Evolutionary conservation across 2,888 invertebrate species (phyloP).

Genomic region (Pomacea canaliculata): DNA sequence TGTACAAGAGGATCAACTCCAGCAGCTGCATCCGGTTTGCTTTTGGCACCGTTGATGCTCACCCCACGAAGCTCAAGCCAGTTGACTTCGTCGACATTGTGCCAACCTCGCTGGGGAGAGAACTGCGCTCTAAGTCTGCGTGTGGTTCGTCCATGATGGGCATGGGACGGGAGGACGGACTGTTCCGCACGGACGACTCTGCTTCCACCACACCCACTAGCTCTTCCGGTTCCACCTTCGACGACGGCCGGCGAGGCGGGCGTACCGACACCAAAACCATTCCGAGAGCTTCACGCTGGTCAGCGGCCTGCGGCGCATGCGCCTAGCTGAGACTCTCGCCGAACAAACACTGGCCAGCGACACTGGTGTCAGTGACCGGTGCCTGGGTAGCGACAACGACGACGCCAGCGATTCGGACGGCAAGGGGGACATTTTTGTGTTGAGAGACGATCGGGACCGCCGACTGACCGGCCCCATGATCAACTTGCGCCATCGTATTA

Average conservation of each 20-base stretch:
- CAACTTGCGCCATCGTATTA: conserved; percentile 29
- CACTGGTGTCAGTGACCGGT: conserved; percentile 30
- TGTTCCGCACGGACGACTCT: conserved; percentile 7
- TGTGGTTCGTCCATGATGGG: background rate
- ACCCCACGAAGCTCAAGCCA: background rate
- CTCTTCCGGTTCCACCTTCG: conserved; percentile 37
- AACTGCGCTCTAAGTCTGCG: background rate
- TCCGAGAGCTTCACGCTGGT: conserved; percentile 44
- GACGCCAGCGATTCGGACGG: conserved; percentile 19
- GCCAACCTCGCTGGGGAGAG: conserved; percentile 12
- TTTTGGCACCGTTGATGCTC: conserved; percentile 8
- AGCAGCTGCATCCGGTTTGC: background rate
- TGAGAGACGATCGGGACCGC: conserved; percentile 47
- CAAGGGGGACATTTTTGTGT: conserved; percentile 37
- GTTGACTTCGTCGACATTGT: background rate
- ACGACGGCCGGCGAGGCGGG: conserved; percentile 24
- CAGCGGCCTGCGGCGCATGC: conserved; percentile 45
- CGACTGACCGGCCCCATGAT: conserved; percentile 36
- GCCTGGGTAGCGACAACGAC: conserved; percentile 16
- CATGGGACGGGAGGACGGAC: background rate
- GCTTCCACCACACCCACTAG: conserved; percentile 32
- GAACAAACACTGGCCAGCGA: conserved; percentile 47
- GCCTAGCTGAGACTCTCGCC: conserved; percentile 46
- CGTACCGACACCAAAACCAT: conserved; percentile 6
- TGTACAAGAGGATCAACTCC: conserved; percentile 1